Evolutionary conservation across 2,797 vertebrate genomes (phyloP).

Genomic region (Tiaroga cobitis): DNA sequence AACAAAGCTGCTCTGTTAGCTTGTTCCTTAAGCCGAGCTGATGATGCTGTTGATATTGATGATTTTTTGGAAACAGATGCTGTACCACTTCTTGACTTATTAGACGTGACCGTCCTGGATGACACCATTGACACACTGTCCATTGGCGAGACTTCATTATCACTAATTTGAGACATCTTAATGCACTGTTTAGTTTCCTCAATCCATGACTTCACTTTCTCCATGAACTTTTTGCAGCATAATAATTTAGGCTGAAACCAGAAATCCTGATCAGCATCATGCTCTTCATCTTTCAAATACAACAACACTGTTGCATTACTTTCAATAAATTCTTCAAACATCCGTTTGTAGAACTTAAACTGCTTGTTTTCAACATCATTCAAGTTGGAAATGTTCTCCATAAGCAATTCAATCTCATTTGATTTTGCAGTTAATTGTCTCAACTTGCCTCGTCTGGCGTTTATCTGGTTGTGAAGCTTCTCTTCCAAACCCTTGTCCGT

Average conservation of each 20-base stretch:
- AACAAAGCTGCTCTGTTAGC: conserved; percentile 26
- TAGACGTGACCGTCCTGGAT: not conserved
- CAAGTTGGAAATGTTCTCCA: not conserved
- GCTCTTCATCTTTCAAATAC: conserved; percentile 28
- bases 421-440: conserved; percentile 41
- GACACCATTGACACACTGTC: conserved; percentile 34
- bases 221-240: conserved; percentile 11
- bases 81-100: not conserved
- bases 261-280: conserved; percentile 18
- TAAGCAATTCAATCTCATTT: conserved; percentile 28
- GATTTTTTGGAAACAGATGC: not conserved
- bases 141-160: conserved; percentile 11
- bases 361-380: not conserved
- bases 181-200: not conserved
- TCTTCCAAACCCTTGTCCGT: conserved; percentile 36
- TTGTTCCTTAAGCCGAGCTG: conserved; percentile 32
- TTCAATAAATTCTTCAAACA: conserved; percentile 8
- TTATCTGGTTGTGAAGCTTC: not conserved
- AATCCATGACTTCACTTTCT: conserved; percentile 22
- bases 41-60: not conserved
- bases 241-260: conserved; percentile 31
- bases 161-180: not conserved
- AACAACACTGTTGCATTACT: not conserved
- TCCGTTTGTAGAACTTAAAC: not conserved
- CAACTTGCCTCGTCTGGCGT: conserved; percentile 31